These are phyloP conservation scores for Ophraella communa DNA, from an alignment of 2,888 invertebrate genomes.

Conservation along the genomic window DNA sequence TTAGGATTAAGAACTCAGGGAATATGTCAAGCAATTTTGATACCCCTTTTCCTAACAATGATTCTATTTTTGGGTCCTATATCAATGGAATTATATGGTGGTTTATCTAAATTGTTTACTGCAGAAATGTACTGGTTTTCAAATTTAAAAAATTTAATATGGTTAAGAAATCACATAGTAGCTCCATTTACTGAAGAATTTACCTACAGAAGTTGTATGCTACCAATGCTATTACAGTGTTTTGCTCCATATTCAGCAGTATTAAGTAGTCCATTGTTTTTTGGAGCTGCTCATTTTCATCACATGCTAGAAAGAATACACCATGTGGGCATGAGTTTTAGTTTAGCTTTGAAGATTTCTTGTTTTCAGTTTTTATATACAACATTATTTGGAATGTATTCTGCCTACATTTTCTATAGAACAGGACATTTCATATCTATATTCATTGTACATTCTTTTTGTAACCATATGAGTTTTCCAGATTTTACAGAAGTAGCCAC, in stretches of 20 bases:
- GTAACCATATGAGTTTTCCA: slow-evolving; percentile 97
- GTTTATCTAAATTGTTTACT: slow-evolving; percentile 69
- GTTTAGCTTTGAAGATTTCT: slow-evolving; percentile 74
- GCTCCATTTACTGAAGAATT: slow-evolving; percentile 96
- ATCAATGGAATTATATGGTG: slow-evolving; percentile 73
- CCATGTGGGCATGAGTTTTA: slow-evolving; percentile 70
- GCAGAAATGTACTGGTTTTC: slow-evolving; percentile 67
- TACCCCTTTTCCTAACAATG: slow-evolving; percentile 81
- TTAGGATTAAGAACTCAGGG: slow-evolving; percentile 80
- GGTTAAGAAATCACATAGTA: slow-evolving; percentile 88
- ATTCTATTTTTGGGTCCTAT: slow-evolving; percentile 85
- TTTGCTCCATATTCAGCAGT: slow-evolving; percentile 77
- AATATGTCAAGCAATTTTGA: slow-evolving; percentile 71
- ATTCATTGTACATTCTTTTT: slow-evolving; percentile 89
- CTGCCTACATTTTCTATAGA: slow-evolving; percentile 87
- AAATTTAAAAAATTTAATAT: slow-evolving; percentile 75
- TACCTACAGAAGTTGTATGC: slow-evolving; percentile 94
- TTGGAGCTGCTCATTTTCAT: slow-evolving; percentile 94
- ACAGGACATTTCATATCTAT: slow-evolving; percentile 92
- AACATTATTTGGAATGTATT: slow-evolving; percentile 92
- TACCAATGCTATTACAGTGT: slow-evolving; percentile 86
- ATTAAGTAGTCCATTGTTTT: slow-evolving; percentile 87
- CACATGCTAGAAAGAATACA: slow-evolving; percentile 84
- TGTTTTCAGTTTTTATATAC: slow-evolving; percentile 92
- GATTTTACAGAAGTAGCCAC: slow-evolving; percentile 77